phyloP scores from a whole-genome alignment of 2,113 vertebrate genomes.

The Menura novaehollandiae region DNA sequence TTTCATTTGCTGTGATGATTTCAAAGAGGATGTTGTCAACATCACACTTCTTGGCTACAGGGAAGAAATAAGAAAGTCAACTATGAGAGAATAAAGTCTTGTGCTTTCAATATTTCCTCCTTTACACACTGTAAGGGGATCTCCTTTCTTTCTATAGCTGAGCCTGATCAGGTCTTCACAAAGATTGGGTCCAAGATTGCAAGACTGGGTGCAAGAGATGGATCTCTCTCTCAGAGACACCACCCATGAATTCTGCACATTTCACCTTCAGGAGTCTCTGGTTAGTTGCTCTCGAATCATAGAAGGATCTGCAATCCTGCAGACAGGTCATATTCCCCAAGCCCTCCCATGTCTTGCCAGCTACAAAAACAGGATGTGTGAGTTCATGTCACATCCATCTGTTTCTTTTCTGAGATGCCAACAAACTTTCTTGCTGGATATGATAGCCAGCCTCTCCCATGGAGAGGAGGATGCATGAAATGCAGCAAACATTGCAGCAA shows the following conservation, averaged over 20 bases:
- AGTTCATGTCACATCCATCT: neutral
- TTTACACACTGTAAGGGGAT: neutral
- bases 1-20: slow-evolving; percentile 94
- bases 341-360: neutral
- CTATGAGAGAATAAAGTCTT: neutral
- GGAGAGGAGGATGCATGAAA: neutral
- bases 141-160: neutral
- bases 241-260: neutral
- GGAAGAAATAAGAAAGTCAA: neutral
- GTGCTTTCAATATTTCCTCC: neutral
- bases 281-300: neutral
- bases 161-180: neutral
- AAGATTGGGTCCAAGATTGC: neutral
- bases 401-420: neutral
- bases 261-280: neutral
- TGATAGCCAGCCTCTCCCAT: fast-evolving
- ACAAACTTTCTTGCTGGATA: neutral
- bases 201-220: neutral
- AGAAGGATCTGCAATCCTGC: neutral
- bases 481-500: neutral
- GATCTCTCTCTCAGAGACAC: neutral
- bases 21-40: slow-evolving; percentile 91
- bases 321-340: neutral
- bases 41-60: slow-evolving; percentile 83
- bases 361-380: neutral